phyloP scores from a whole-genome alignment of 2,888 invertebrate genomes.

The Netelia fuscicornis region DNA sequence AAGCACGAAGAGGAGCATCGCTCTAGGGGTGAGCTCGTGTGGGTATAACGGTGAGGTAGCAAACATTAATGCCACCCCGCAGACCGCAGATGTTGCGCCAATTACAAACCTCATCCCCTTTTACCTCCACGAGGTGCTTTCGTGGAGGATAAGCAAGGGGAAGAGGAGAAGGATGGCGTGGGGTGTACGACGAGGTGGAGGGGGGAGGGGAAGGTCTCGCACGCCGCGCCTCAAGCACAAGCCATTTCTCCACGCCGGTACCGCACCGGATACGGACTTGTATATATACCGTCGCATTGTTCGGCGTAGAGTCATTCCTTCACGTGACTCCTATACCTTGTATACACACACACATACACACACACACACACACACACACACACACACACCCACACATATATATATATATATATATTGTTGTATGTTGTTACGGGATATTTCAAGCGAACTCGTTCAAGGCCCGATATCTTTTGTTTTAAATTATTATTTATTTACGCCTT shows the following conservation, averaged over 20 bases:
- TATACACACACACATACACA: conserved; percentile 13
- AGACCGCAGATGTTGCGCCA: conserved; percentile 84
- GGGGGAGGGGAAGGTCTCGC: conserved; percentile 2
- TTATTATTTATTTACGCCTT: neutral
- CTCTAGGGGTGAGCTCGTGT: conserved; percentile 16
- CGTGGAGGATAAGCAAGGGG: conserved; percentile 50
- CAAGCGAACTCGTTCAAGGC: neutral
- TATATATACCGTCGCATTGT: conserved; percentile 65
- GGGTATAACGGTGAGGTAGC: conserved; percentile 74
- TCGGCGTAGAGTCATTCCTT: conserved; percentile 60
- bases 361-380: no score
- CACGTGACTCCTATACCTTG: conserved; percentile 31
- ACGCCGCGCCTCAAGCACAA: conserved; percentile 54
- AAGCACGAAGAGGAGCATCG: conserved; percentile 8
- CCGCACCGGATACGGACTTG: conserved; percentile 67
- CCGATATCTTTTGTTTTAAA: neutral
- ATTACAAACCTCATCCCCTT: conserved; percentile 83
- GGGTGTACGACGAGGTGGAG: conserved; percentile 54
- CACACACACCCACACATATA: no score
- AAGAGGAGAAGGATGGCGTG: conserved; percentile 37
- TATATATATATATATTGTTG: neutral
- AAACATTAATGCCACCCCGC: conserved; percentile 84
- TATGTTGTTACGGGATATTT: conserved; percentile 12
- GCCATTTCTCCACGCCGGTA: conserved; percentile 57
- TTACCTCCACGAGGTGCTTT: conserved; percentile 64